phyloP scores from a whole-genome alignment of 2,888 invertebrate species.

The Harmothoe impar region DNA sequence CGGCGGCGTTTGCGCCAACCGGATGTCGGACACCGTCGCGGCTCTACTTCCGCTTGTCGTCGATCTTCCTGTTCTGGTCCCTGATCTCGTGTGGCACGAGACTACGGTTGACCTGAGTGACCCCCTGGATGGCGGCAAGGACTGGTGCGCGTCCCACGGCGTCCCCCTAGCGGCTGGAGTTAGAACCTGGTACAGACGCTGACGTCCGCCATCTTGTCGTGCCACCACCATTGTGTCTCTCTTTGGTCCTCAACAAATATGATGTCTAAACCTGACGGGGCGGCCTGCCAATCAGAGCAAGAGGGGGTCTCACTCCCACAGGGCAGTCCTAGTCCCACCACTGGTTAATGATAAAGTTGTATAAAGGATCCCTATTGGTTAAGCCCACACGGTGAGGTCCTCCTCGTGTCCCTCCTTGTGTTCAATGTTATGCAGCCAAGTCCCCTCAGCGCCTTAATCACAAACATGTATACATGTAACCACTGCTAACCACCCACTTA shows the following conservation, averaged over 20 bases:
- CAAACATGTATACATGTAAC: no score
- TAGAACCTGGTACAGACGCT: not conserved
- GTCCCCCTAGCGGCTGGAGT: not conserved
- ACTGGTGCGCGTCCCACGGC: not conserved
- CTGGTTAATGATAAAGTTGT: no score
- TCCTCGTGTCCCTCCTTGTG: no score
- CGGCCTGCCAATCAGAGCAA: no score
- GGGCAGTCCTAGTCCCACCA: no score
- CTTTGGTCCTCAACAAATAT: not conserved
- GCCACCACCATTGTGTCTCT: not conserved
- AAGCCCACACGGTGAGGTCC: no score
- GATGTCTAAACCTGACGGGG: no score
- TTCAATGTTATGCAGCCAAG: no score
- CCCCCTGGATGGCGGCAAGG: not conserved
- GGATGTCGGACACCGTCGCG: not conserved
- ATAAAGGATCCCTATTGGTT: no score
- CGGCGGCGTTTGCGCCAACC: not conserved
- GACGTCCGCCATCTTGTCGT: not conserved
- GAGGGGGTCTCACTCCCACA: no score
- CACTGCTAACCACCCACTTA: no score
- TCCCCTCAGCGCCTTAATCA: no score
- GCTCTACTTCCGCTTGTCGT: not conserved
- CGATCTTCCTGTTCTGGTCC: not conserved
- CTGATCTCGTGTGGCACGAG: conserved; percentile 40
- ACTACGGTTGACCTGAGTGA: not conserved